These are phyloP conservation scores for Polymixis flavicincta DNA, from an alignment of 2,888 invertebrate species.

Conservation along the genomic window DNA sequence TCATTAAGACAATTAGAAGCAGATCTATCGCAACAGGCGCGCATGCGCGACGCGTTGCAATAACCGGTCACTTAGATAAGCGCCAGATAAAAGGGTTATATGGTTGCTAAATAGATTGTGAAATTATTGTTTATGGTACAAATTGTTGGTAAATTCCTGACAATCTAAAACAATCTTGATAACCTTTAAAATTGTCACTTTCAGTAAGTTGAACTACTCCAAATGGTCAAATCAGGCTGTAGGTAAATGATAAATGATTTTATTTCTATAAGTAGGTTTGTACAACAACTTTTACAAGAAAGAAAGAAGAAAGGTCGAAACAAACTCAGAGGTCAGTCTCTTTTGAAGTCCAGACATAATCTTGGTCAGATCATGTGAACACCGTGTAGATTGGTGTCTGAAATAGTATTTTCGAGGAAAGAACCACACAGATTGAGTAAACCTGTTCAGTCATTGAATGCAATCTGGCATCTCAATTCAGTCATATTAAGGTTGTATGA, in stretches of 20 bases:
- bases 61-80: conserved; percentile 53
- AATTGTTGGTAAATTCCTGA: not conserved
- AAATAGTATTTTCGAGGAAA: too few relatives aligned
- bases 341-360: too few relatives aligned
- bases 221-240: not conserved
- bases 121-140: conserved; percentile 24
- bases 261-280: too few relatives aligned
- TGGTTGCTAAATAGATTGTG: conserved; percentile 29
- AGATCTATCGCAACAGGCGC: conserved; percentile 74
- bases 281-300: too few relatives aligned
- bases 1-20: conserved; percentile 86
- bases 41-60: conserved; percentile 61
- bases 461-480: too few relatives aligned
- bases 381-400: too few relatives aligned
- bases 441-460: too few relatives aligned
- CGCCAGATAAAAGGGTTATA: conserved; percentile 49
- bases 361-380: too few relatives aligned
- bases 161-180: not conserved
- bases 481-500: not conserved
- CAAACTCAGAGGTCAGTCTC: too few relatives aligned
- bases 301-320: too few relatives aligned
- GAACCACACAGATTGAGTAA: too few relatives aligned
- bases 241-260: too few relatives aligned
- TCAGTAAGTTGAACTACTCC: not conserved
- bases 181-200: not conserved